Conservation (phyloP, 1,140 invertebrate genomes). For the Micrasema minimum region DNA sequence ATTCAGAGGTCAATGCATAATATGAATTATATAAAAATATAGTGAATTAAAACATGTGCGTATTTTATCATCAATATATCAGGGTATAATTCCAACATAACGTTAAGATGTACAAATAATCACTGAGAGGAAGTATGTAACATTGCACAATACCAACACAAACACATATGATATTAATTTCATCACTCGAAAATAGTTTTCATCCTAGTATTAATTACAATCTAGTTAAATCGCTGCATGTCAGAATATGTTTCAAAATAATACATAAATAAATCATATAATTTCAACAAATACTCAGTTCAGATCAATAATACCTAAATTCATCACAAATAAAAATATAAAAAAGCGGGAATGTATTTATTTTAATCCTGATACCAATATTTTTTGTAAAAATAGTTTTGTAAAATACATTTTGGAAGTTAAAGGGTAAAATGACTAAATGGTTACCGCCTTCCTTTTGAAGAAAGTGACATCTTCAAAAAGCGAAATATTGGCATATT, state of each 20-base stretch:
- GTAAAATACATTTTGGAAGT: too few relatives aligned
- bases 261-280: conserved; percentile 6
- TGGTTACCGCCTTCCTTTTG: too few relatives aligned
- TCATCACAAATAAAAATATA: not conserved
- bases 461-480: too few relatives aligned
- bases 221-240: conserved; percentile 16
- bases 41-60: conserved; percentile 1
- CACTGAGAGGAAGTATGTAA: not conserved
- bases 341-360: conserved; percentile 13
- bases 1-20: too few relatives aligned
- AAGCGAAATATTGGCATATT: too few relatives aligned
- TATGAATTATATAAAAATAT: not conserved
- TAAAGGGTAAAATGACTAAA: too few relatives aligned
- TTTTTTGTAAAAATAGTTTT: too few relatives aligned
- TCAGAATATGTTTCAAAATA: not conserved
- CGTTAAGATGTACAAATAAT: not conserved
- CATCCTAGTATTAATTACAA: conserved; percentile 18
- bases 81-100: not conserved
- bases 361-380: too few relatives aligned
- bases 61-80: not conserved
- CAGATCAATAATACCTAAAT: not conserved
- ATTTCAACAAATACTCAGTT: conserved; percentile 14
- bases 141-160: conserved; percentile 23
- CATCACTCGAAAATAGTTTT: conserved; percentile 35
- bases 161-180: conserved; percentile 31